These are phyloP conservation scores for Hyphantria cunea DNA, from an alignment of 1,140 invertebrate genomes.

Conservation along the genomic window DNA sequence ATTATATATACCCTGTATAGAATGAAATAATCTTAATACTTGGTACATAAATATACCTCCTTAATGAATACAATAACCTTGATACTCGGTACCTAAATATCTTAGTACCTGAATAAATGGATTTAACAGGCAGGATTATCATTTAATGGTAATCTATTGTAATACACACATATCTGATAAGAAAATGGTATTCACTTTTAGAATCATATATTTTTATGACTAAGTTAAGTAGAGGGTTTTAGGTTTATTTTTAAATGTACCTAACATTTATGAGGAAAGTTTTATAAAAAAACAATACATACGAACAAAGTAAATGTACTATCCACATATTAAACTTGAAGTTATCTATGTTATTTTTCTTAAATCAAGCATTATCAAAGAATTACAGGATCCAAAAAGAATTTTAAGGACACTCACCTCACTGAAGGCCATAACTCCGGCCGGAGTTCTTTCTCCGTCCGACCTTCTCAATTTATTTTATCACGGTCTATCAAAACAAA, in stretches of 20 bases:
- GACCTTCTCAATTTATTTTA: constrained; percentile 76
- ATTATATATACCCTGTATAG: too few species aligned
- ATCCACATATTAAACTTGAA: too few species aligned
- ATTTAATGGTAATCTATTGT: constrained; percentile 22
- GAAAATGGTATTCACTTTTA: constrained; percentile 9
- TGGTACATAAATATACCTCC: too few species aligned
- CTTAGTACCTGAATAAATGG: neutral
- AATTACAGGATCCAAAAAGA: constrained; percentile 10
- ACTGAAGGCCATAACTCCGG: constrained; percentile 82
- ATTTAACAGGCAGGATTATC: constrained; percentile 6
- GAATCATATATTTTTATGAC: constrained; percentile 15
- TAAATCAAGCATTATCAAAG: constrained; percentile 19
- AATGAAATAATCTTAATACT: too few species aligned
- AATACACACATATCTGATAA: constrained; percentile 21
- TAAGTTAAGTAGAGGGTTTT: neutral
- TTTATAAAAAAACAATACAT: too few species aligned
- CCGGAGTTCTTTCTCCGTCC: constrained; percentile 65
- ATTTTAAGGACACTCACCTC: constrained; percentile 68
- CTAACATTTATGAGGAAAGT: too few species aligned
- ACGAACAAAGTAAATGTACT: too few species aligned
- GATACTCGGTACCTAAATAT: too few species aligned
- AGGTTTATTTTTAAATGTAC: neutral
- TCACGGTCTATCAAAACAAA: constrained; percentile 81
- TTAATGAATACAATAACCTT: too few species aligned
- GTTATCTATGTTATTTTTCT: too few species aligned